phyloP scores from a whole-genome alignment of 2,888 invertebrate species.

The Microchrysa polita region DNA sequence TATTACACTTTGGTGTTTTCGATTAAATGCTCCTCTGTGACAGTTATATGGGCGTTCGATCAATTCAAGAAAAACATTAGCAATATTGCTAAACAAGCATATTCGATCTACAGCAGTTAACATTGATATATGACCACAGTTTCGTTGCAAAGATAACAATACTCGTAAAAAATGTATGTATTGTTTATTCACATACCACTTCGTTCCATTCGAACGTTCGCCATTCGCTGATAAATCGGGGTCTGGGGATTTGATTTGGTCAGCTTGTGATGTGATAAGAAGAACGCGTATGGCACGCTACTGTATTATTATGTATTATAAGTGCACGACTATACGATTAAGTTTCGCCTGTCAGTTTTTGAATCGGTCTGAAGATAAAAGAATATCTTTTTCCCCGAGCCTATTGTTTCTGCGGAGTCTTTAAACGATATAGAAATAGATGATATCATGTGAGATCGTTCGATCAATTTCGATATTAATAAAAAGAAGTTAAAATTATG shows the following conservation, averaged over 20 bases:
- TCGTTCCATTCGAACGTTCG: not conserved
- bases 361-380: too few species aligned
- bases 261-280: too few species aligned
- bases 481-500: not conserved
- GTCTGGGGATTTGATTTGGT: too few species aligned
- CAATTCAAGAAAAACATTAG: not conserved
- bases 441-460: constrained; percentile 17
- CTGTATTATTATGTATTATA: too few species aligned
- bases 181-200: not conserved
- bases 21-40: not conserved
- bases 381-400: not conserved
- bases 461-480: constrained; percentile 34
- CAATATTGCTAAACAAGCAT: not conserved
- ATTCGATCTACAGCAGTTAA: constrained; percentile 5
- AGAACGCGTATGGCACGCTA: too few species aligned
- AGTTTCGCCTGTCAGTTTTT: too few species aligned
- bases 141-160: constrained; percentile 6
- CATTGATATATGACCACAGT: constrained; percentile 5
- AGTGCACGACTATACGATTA: too few species aligned
- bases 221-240: not conserved
- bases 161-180: not conserved
- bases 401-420: not conserved
- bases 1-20: not conserved
- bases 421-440: not conserved
- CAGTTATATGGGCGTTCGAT: constrained; percentile 9